phyloP scores from a whole-genome alignment of 2,888 invertebrate genomes.

The Epinotia ramella region DNA sequence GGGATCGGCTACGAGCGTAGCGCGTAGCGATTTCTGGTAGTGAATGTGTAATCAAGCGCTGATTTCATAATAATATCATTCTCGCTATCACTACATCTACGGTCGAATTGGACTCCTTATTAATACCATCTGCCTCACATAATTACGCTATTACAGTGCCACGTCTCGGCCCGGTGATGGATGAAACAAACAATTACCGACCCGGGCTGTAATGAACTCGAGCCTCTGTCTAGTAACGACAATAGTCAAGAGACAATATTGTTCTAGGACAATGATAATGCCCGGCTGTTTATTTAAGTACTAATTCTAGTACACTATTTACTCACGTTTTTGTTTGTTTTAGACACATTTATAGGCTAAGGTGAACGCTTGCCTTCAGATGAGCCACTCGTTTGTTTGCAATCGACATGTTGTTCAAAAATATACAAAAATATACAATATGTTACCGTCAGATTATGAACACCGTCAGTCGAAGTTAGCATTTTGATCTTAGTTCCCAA shows the following conservation, averaged over 20 bases:
- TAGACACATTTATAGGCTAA: not conserved
- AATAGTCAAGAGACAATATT: conserved; percentile 20
- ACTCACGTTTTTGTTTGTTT: not conserved
- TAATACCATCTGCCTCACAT: not conserved
- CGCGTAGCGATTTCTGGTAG: no score
- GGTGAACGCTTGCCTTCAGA: no score
- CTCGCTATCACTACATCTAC: not conserved
- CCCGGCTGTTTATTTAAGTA: not conserved
- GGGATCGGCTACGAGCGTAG: no score
- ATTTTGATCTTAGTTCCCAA: no score
- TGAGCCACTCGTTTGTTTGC: no score
- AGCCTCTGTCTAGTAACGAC: not conserved
- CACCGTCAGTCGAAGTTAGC: no score
- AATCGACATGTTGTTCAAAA: no score
- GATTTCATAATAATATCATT: not conserved
- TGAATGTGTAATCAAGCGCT: not conserved
- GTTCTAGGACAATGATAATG: conserved; percentile 18
- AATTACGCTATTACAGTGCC: not conserved
- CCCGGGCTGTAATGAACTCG: not conserved
- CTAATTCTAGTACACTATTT: not conserved
- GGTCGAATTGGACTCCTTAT: not conserved
- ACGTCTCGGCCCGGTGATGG: conserved; percentile 3
- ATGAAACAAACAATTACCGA: conserved; percentile 25
- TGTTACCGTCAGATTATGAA: no score
- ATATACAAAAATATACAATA: no score